A percentile compares a stretch with the other conserved stretches of the same genome.
Evolutionary conservation across 2,113 vertebrate species (phyloP).

Genomic region (Paradoxurus hermaphroditus): DNA sequence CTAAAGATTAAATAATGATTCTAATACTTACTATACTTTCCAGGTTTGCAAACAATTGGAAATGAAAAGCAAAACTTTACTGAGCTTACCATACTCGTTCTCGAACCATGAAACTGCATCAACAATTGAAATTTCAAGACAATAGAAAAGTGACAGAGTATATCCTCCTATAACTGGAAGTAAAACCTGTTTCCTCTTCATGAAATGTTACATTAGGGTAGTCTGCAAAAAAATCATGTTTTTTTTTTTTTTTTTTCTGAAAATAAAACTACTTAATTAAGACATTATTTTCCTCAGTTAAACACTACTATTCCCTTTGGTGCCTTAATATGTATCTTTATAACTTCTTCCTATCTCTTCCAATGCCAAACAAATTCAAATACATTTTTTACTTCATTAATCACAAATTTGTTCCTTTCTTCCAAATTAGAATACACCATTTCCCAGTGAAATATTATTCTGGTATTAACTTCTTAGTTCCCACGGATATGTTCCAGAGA

Average conservation of each 20-base stretch:
- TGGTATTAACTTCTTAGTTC: neutral
- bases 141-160: neutral
- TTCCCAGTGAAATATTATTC: neutral
- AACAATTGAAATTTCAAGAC: neutral
- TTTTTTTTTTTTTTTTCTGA: neutral
- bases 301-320: neutral
- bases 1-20: neutral
- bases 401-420: neutral
- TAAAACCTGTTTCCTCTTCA: neutral
- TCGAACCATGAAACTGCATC: neutral
- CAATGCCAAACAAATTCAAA: neutral
- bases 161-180: neutral
- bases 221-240: neutral
- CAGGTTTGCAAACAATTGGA: neutral
- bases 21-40: neutral
- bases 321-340: no score
- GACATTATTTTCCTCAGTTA: neutral
- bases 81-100: neutral
- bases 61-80: neutral
- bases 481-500: neutral
- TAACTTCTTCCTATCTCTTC: neutral
- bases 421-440: neutral
- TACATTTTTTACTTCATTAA: neutral
- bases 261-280: neutral
- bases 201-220: neutral